Percentiles rank a stretch among this genome's conserved stretches.
These are phyloP conservation scores for Scomber colias DNA, from an alignment of 2,113 vertebrate genomes.

Conservation along the genomic window DNA sequence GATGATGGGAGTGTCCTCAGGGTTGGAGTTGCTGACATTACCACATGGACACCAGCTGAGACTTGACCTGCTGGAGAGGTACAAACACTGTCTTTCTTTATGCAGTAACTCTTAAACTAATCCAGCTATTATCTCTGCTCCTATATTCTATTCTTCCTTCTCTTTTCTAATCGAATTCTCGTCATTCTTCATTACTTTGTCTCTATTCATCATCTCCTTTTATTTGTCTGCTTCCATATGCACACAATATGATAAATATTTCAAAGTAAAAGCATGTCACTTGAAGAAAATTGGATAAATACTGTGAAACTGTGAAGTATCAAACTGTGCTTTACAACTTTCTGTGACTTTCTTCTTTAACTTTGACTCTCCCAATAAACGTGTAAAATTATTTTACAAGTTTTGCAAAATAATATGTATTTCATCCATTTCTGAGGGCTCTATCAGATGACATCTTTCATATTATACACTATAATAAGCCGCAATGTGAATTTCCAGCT, in stretches of 20 bases:
- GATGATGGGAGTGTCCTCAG: constrained; percentile 98
- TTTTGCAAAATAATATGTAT: not conserved
- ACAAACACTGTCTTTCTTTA: constrained; percentile 34
- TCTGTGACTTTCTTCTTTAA: not conserved
- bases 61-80: constrained; percentile 97
- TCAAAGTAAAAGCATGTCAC: not conserved
- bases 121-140: constrained; percentile 9
- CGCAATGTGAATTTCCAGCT: constrained; percentile 7
- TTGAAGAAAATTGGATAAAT: not conserved
- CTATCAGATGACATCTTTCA: not conserved
- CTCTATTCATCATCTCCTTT: not conserved
- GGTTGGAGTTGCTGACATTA: constrained; percentile 96
- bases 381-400: constrained; percentile 1
- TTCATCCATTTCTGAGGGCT: constrained; percentile 9
- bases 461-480: not conserved
- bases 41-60: constrained; percentile 98
- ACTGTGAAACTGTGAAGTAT: not conserved
- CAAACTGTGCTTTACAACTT: not conserved
- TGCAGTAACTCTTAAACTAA: constrained; percentile 20
- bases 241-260: not conserved
- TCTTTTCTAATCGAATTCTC: not conserved
- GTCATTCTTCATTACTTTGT: not conserved
- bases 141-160: constrained; percentile 1
- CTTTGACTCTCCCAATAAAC: not conserved
- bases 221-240: not conserved